These are phyloP conservation scores for Dolichoris vasculosae DNA, from an alignment of 1,140 invertebrate genomes.

Conservation along the genomic window DNA sequence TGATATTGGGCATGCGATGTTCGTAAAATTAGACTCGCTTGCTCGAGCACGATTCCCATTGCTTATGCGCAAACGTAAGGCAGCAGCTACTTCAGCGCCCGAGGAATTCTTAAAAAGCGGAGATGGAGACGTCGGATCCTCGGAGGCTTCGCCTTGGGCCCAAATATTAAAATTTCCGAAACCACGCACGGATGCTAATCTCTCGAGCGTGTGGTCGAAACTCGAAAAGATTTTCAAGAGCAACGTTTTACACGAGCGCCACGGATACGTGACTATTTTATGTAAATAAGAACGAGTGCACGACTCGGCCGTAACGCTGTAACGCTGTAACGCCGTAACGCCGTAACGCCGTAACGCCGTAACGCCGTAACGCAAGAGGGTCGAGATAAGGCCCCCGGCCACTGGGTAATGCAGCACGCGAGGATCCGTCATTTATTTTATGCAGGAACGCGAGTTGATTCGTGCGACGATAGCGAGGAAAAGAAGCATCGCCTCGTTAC, in stretches of 20 bases:
- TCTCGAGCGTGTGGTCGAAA: not conserved
- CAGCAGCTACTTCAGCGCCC: not conserved
- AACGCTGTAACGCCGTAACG: too few relatives aligned
- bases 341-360: too few relatives aligned
- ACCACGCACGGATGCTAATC: not conserved
- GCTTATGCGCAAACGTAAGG: not conserved
- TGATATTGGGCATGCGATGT: not conserved
- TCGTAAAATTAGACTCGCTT: not conserved
- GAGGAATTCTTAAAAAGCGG: not conserved
- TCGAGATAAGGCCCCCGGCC: not conserved
- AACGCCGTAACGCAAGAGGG: not conserved
- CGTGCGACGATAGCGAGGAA: not conserved
- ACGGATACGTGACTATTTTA: conserved; percentile 58
- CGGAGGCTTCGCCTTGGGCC: not conserved
- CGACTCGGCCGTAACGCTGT: not conserved
- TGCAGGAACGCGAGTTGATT: not conserved
- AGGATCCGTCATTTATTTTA: conserved; percentile 37
- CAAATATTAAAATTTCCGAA: not conserved
- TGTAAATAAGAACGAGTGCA: conserved; percentile 55
- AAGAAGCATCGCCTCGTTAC: not conserved
- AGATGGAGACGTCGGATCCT: not conserved
- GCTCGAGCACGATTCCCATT: not conserved
- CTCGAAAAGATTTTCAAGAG: not conserved
- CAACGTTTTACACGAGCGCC: not conserved
- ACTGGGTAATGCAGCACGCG: not conserved